These are phyloP conservation scores for Serripes groenlandicus DNA, from an alignment of 2,888 invertebrate species.

Conservation along the genomic window DNA sequence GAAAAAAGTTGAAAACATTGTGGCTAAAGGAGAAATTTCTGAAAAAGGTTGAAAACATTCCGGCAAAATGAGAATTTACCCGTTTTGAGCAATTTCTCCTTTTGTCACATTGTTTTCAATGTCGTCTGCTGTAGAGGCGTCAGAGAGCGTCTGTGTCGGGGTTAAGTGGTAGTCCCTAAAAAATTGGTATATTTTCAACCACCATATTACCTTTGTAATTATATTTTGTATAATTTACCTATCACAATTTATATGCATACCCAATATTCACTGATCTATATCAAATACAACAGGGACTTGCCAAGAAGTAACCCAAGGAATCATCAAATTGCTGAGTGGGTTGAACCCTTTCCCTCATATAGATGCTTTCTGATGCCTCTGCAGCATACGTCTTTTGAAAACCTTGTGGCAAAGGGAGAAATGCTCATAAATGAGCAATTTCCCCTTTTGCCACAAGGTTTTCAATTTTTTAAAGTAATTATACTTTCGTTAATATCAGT, in stretches of 20 bases:
- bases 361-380: neutral
- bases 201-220: too few species aligned
- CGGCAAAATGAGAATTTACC: conserved; percentile 2
- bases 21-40: conserved; percentile 11
- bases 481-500: too few species aligned
- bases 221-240: neutral
- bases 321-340: neutral
- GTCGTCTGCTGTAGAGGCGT: too few species aligned
- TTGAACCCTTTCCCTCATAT: neutral
- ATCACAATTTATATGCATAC: neutral
- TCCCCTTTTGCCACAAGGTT: too few species aligned
- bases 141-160: too few species aligned
- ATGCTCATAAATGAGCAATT: too few species aligned
- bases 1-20: neutral
- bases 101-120: neutral
- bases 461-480: too few species aligned
- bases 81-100: conserved; percentile 4
- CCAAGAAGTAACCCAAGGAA: neutral
- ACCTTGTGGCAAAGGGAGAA: too few species aligned
- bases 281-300: neutral
- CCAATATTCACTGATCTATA: neutral
- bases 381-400: too few species aligned
- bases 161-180: too few species aligned
- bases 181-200: too few species aligned
- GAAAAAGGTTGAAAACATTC: neutral